Base-by-base conservation (phyloP, 2,888 invertebrate species). In the Theretra japonica region DNA sequence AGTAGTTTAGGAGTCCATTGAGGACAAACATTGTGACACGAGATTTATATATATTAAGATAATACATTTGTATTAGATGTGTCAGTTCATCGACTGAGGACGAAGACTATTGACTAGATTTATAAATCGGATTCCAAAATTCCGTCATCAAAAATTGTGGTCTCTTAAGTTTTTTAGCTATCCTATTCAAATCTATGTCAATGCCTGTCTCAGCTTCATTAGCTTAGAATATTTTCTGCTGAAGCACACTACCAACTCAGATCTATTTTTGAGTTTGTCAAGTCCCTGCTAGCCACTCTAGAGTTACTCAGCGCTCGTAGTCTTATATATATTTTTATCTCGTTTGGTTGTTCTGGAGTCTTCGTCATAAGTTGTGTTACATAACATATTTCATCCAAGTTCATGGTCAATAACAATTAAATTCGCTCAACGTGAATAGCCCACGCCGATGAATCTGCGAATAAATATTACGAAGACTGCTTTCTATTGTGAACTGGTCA, bases 341-440 rank as follows among this genome's bases (percentile, higher is more conserved):
- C 48, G 15, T 23, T 48, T 48, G 23, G 23, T 7, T 48, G 21
- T 65, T 65, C 23, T 48, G 15, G 41, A 65, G 48, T 15, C 17
- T 65, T 62, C 62, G 0, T 62, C 62, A 62, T 62, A 53, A 53
- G 53, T n/a, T 41, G 41, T 60, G n/a, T 60, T 8, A 41, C 11
- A 41, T 62, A 62, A 41, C 62, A 4, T 28, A 59, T 19, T 15
- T 41, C 33, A 21, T n/a, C 33, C 41, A 62, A 62, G 33, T 41
- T 21, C 62, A 62, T 62, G 62, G 62, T 6, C 33, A 41, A 33
- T 33, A 41, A 41, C 25, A 28, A 28, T 58, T 58, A n/a, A 62
- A 62, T 21, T 62, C 30, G 62, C 11, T 41, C 62, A 21, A 11
- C 62, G 62, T 33, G 33, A 21, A 65, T 65, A 48, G 23, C 48